Evolutionary conservation across 2,888 invertebrate species (phyloP).

Genomic region (Sipha maydis): DNA sequence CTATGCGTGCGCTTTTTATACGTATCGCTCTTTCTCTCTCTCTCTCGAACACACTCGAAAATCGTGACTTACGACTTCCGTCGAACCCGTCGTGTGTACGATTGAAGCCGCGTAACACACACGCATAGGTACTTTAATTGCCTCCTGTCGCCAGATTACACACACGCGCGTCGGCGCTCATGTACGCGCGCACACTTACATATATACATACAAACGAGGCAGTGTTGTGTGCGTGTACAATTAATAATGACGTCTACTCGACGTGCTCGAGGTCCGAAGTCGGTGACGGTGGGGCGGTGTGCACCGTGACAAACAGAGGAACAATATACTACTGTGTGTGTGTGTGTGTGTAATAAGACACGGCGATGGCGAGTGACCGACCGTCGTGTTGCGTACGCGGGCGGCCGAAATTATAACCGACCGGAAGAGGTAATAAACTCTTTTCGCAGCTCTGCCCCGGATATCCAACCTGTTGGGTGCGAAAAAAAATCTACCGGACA

Average conservation of each 20-base stretch:
- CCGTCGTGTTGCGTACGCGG: not conserved
- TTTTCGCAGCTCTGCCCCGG: conserved; percentile 11
- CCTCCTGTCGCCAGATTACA: conserved; percentile 36
- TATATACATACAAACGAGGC: not conserved
- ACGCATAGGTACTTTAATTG: conserved; percentile 45
- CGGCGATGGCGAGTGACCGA: conserved; percentile 1
- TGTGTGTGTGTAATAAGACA: not conserved
- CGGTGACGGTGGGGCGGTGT: not conserved
- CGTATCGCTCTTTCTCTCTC: not conserved
- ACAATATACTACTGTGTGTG: conserved; percentile 8
- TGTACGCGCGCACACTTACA: not conserved
- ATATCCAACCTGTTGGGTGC: not conserved
- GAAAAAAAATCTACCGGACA: not conserved
- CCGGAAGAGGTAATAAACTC: conserved; percentile 18
- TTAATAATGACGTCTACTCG: conserved; percentile 51
- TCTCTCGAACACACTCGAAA: not conserved
- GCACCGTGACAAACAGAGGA: conserved; percentile 27
- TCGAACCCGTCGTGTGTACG: not conserved
- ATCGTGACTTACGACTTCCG: conserved; percentile 62
- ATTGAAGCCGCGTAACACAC: not conserved
- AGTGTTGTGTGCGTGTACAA: not conserved
- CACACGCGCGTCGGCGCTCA: not conserved
- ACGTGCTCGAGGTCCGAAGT: not conserved
- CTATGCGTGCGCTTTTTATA: not conserved
- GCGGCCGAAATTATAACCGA: not conserved